A percentile compares a stretch with the other conserved stretches of the same genome.
Evolutionary conservation across 2,113 vertebrate species (phyloP).

Genomic region (Chlamydotis undulata): DNA sequence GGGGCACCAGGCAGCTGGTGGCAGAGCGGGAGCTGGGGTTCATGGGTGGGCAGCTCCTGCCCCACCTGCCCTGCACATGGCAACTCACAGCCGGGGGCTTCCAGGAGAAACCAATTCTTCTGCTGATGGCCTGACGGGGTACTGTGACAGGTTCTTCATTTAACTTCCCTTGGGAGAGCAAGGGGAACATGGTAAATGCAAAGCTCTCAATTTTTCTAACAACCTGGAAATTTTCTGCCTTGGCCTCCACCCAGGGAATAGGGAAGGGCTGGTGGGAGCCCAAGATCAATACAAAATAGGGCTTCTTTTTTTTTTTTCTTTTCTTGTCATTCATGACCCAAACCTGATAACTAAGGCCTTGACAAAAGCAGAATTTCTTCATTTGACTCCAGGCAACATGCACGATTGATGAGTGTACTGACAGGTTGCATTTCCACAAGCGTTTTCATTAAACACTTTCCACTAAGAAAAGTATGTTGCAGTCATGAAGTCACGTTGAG

Average conservation of each 20-base stretch:
- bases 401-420: background rate
- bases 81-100: background rate
- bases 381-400: background rate
- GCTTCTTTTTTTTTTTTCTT: too few relatives aligned
- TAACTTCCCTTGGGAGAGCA: background rate
- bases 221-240: background rate
- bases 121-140: background rate
- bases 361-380: background rate
- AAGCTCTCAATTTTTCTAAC: background rate
- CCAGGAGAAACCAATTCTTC: background rate
- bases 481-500: accelerated
- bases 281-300: background rate
- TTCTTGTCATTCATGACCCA: background rate
- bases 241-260: background rate
- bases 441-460: background rate
- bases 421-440: background rate
- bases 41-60: too few relatives aligned
- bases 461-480: background rate
- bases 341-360: background rate
- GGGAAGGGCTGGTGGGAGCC: background rate
- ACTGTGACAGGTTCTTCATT: background rate
- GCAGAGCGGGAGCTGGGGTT: background rate
- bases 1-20: background rate
- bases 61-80: background rate
- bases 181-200: background rate